These are phyloP conservation scores for Micronycteris hirsuta DNA, from an alignment of 2,113 vertebrate species.

Conservation along the genomic window DNA sequence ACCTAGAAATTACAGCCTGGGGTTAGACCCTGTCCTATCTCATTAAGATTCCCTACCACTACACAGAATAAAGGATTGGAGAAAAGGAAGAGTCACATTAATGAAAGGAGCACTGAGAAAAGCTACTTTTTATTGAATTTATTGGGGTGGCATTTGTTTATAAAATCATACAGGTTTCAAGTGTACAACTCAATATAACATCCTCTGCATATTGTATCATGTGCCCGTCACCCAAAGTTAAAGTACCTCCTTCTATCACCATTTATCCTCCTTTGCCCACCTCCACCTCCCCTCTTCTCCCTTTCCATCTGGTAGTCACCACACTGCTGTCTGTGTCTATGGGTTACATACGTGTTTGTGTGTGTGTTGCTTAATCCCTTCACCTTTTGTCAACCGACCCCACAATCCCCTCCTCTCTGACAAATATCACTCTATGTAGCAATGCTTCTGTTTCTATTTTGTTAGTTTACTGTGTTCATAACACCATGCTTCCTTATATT, in stretches of 20 bases:
- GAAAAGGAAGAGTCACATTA: neutral
- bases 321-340: neutral
- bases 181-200: neutral
- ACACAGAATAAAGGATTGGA: neutral
- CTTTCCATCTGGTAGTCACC: neutral
- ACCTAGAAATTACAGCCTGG: constrained; percentile 52
- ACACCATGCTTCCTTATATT: neutral
- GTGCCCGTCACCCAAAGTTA: neutral
- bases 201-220: neutral
- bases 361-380: neutral
- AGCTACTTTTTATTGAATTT: neutral
- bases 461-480: neutral
- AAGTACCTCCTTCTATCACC: neutral
- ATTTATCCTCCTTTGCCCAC: neutral
- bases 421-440: neutral
- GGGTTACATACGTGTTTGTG: too few species aligned
- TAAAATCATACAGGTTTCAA: neutral
- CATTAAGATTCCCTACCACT: constrained; percentile 28
- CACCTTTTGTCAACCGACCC: neutral
- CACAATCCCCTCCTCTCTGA: neutral
- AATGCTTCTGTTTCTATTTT: neutral
- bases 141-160: neutral
- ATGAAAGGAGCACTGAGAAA: neutral
- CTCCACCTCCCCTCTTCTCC: neutral
- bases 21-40: neutral